Conservation (phyloP, 1,140 invertebrate genomes). For the Drosophila aff. region DNA sequence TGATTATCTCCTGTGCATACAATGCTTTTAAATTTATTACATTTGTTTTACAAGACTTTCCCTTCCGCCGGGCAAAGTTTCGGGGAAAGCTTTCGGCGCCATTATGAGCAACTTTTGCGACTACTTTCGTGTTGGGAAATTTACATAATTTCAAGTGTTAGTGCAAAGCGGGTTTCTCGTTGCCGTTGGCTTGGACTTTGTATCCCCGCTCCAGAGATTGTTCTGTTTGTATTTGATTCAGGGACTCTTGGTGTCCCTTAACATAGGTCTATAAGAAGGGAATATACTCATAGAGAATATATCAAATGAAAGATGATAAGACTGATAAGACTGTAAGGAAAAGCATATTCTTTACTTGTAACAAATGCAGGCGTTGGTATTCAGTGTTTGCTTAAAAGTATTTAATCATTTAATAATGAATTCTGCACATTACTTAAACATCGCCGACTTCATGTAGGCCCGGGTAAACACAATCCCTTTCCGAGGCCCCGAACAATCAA, state of each 20-base stretch:
- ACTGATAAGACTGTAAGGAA: no score
- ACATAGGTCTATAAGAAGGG: background rate
- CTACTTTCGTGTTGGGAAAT: conserved; percentile 38
- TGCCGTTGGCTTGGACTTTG: conserved; percentile 21
- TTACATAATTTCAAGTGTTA: conserved; percentile 69
- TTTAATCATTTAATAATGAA: background rate
- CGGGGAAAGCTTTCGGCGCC: conserved; percentile 21
- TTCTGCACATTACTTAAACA: background rate
- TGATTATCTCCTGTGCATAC: conserved; percentile 69
- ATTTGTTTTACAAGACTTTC: conserved; percentile 63
- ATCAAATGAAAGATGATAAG: background rate
- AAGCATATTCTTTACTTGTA: background rate
- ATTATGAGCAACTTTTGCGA: conserved; percentile 60
- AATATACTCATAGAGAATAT: background rate
- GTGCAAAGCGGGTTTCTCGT: conserved; percentile 53
- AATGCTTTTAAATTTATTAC: conserved; percentile 76
- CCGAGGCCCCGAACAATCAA: conserved; percentile 40
- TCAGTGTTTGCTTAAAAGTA: background rate
- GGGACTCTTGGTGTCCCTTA: background rate
- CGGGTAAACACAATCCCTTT: background rate
- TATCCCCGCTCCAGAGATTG: background rate
- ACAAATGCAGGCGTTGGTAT: background rate
- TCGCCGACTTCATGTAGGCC: background rate
- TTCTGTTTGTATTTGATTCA: conserved; percentile 7
- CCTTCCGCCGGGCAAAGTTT: conserved; percentile 10